Conservation (phyloP, 2,113 vertebrate species). For the Mola mola region DNA sequence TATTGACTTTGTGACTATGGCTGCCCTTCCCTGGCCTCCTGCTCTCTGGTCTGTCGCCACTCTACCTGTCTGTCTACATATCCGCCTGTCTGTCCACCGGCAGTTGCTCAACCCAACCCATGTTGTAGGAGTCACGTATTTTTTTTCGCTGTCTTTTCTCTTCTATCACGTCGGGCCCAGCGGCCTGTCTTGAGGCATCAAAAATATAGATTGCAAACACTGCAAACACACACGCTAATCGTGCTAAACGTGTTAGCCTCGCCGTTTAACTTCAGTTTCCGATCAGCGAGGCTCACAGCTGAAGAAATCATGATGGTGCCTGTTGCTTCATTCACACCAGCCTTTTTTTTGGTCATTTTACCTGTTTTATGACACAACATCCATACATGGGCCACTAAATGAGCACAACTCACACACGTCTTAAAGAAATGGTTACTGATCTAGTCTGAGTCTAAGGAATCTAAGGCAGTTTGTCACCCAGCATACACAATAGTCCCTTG, state of each 20-base stretch:
- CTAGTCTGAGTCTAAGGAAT: constrained; percentile 55
- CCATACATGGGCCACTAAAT: neutral
- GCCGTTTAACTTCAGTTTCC: constrained; percentile 1
- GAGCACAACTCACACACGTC: constrained; percentile 10
- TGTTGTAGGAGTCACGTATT: constrained; percentile 32
- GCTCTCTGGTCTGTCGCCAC: neutral
- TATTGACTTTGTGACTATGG: constrained; percentile 30
- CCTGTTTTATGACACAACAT: constrained; percentile 5
- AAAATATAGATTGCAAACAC: constrained; percentile 1
- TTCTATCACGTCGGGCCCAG: constrained; percentile 14
- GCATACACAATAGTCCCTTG: constrained; percentile 65
- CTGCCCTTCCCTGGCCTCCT: neutral
- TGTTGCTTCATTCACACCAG: neutral
- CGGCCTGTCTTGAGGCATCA: constrained; percentile 1
- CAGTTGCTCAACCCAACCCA: constrained; percentile 10
- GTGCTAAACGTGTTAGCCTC: neutral
- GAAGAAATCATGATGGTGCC: neutral
- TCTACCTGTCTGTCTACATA: constrained; percentile 3
- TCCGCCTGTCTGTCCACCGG: neutral
- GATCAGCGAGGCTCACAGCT: neutral
- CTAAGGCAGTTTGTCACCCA: constrained; percentile 64
- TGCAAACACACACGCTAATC: neutral
- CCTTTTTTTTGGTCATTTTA: neutral
- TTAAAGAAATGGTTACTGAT: constrained; percentile 27
- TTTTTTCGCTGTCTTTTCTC: constrained; percentile 18